phyloP scores from a whole-genome alignment of 2,113 vertebrate species.

The Coregonus clupeaformis region DNA sequence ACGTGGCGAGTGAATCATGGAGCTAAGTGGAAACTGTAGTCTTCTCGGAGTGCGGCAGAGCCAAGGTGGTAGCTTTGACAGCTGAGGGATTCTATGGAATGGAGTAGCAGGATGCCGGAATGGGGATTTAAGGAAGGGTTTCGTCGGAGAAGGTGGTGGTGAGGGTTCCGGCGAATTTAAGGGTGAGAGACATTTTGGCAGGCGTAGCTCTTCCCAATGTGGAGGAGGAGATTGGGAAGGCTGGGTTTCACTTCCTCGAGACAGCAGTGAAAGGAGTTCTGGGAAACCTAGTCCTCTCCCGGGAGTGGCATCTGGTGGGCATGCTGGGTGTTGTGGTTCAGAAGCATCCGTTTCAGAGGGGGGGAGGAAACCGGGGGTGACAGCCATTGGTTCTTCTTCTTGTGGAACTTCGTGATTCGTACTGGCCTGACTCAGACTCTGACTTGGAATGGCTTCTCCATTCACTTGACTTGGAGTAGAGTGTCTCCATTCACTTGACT shows the following conservation, averaged over 20 bases:
- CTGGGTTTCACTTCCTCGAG: background rate
- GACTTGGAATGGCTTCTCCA: too few species aligned
- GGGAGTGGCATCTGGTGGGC: background rate
- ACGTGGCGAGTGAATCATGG: background rate
- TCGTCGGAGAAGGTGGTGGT: background rate
- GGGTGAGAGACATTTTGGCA: constrained; percentile 65
- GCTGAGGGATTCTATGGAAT: background rate
- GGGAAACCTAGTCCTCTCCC: constrained; percentile 8
- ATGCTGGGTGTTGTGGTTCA: constrained; percentile 10
- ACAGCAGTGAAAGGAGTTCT: constrained; percentile 5
- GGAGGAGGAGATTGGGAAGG: background rate
- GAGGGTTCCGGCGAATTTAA: constrained; percentile 15
- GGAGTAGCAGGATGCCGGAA: background rate
- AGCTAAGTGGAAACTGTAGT: constrained; percentile 36
- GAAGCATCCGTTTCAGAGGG: background rate
- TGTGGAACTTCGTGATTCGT: background rate
- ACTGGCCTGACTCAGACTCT: background rate
- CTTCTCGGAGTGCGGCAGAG: constrained; percentile 25
- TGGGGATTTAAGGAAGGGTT: background rate
- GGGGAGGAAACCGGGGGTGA: background rate
- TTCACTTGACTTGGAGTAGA: background rate
- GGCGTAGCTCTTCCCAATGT: constrained; percentile 42
- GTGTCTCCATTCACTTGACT: background rate
- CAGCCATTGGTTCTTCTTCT: background rate
- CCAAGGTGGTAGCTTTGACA: constrained; percentile 22